Evolutionary conservation across 2,113 vertebrate genomes (phyloP), one percentile per base, ranked within the genome.

Genomic region (Nannospalax galili): DNA sequence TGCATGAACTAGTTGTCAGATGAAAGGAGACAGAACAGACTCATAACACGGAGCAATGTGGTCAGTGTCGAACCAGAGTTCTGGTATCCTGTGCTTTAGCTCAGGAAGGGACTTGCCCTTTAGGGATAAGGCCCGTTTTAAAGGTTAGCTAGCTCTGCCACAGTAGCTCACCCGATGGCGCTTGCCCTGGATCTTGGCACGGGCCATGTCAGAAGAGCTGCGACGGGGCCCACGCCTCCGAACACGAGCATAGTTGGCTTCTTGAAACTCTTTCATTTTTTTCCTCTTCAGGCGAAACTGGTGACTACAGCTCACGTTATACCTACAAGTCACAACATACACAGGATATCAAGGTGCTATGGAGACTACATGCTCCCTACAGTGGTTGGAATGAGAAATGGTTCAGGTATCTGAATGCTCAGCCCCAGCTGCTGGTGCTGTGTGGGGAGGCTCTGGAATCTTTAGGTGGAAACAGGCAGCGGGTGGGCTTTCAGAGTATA

Each of bases 261-360:
- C 98, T 37, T 99, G 97, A 16, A 99, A 96, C 11, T 98, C 98
- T 52, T 98, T 98, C 94, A 98, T 98, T 96, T 99, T 99, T 92
- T 99, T 99, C 81, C 99, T 98, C 95, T 99, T 99, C 52, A 98
- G 95, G 77, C 99, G 99, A 90, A 99, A 99, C 98, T 99, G 99
- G 94, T 99, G 99, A 92, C 99, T 99, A 96, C 99, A 99, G 98
- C 99, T 99, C 82, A 99, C 99, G 1, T 99, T 99, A 98, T 99
- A 99, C 98, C 99, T 99, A 96, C 16, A 91, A 7, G 48, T 40
- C n/a, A 74, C n/a, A 30, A 4, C 20, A 52, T 0, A 30, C 0
- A 17, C 0, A 79, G 20, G 37, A 56, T 11, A 28, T 91, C 84
- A 79, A 19, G 14, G 65, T 42, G 30, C 89, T 42, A 5, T 1